Percentiles rank a stretch among this genome's conserved stretches.
Conservation (phyloP, 1,140 invertebrate genomes). For the Conus ventricosus region DNA sequence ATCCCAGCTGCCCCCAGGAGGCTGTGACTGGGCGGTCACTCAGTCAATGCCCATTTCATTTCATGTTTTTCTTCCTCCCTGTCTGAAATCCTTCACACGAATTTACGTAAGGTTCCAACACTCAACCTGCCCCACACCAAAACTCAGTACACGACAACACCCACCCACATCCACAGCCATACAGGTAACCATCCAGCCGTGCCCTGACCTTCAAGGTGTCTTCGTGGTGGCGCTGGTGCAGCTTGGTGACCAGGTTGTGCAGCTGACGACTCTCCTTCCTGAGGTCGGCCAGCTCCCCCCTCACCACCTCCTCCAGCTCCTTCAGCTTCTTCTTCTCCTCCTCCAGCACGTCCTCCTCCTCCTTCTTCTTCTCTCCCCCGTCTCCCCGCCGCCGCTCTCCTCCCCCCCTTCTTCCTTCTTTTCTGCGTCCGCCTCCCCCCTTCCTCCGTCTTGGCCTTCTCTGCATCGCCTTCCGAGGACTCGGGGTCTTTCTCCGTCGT, state of each 20-base stretch:
- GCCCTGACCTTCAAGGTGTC: conserved; percentile 86
- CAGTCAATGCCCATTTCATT: too few relatives aligned
- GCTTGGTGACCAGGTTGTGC: conserved; percentile 91
- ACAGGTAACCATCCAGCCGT: background rate
- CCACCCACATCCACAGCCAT: too few relatives aligned
- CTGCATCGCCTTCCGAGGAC: conserved; percentile 33
- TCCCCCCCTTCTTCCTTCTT: conserved; percentile 45
- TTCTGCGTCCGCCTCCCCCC: conserved; percentile 36
- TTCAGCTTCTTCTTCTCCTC: conserved; percentile 52
- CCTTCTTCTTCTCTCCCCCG: conserved; percentile 39
- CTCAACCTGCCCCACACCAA: too few relatives aligned
- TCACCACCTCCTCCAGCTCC: conserved; percentile 57
- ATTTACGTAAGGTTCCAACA: too few relatives aligned
- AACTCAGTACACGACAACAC: too few relatives aligned
- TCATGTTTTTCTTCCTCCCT: too few relatives aligned
- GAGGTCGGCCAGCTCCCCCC: conserved; percentile 83
- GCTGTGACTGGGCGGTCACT: too few relatives aligned
- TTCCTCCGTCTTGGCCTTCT: conserved; percentile 56
- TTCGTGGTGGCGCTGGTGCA: conserved; percentile 95
- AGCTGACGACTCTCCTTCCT: conserved; percentile 93
- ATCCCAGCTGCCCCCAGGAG: too few relatives aligned
- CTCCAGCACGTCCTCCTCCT: conserved; percentile 45
- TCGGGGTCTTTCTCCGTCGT: conserved; percentile 52
- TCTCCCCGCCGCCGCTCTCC: conserved; percentile 29
- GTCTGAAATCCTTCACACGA: too few relatives aligned